Evolutionary conservation across 35 echinoderm and acorn worm species (phyloP).

Genomic region (Hemicentrotus pulcherrimus): DNA sequence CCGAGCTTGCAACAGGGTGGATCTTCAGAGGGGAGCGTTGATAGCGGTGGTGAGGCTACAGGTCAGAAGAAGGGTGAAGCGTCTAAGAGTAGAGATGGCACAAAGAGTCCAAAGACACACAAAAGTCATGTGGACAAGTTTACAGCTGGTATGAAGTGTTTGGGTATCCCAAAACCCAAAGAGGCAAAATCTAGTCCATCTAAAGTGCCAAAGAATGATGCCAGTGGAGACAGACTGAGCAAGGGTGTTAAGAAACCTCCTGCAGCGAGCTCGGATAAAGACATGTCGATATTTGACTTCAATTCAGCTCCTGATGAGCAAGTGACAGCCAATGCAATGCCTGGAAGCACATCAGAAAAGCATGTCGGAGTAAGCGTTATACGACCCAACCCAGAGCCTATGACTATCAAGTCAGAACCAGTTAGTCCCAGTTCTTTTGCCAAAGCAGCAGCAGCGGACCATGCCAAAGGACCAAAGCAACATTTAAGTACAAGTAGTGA

Average conservation of each 20-base stretch:
- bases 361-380: slow-evolving; percentile 66
- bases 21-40: neutral
- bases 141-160: slow-evolving; percentile 45
- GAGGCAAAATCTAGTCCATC: slow-evolving; percentile 35
- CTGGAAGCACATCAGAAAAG: slow-evolving; percentile 41
- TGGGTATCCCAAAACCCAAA: slow-evolving; percentile 31
- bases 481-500: neutral
- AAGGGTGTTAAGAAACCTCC: slow-evolving; percentile 50
- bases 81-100: slow-evolving; percentile 7
- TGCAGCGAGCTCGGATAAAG: slow-evolving; percentile 57
- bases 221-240: neutral
- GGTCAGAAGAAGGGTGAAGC: slow-evolving; percentile 5
- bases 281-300: slow-evolving; percentile 96
- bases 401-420: slow-evolving; percentile 42
- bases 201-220: slow-evolving; percentile 33
- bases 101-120: slow-evolving; percentile 46
- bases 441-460: slow-evolving; percentile 42
- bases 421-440: slow-evolving; percentile 49
- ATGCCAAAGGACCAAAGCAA: slow-evolving; percentile 58
- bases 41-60: neutral
- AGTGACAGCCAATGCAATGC: slow-evolving; percentile 30
- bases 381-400: slow-evolving; percentile 60
- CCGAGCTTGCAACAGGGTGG: neutral
- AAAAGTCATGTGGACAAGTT: slow-evolving; percentile 47
- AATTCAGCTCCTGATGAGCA: slow-evolving; percentile 71